Percentiles rank a stretch among this genome's conserved stretches.
These are phyloP conservation scores for Sus cebifrons DNA, from an alignment of 2,797 vertebrate genomes.

Conservation along the genomic window DNA sequence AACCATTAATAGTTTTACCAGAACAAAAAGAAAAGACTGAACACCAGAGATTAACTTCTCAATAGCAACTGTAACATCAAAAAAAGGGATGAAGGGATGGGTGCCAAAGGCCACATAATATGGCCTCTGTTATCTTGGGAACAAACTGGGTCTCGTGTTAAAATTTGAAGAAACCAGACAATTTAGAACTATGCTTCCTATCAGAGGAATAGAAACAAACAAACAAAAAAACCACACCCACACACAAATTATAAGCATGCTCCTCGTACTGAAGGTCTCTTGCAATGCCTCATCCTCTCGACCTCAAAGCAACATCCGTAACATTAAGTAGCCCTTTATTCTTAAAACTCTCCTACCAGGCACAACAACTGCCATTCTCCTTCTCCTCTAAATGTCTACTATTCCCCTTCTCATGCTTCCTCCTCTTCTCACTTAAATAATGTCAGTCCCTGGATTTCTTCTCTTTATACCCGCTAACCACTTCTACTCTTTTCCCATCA, in stretches of 20 bases:
- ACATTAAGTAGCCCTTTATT: background rate
- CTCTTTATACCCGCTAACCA: background rate
- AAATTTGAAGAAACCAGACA: background rate
- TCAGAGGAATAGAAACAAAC: background rate
- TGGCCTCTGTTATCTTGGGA: background rate
- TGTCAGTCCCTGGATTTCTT: background rate
- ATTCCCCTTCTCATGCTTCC: background rate
- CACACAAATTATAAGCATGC: background rate
- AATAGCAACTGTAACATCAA: background rate
- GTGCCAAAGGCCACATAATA: background rate
- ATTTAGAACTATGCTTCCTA: background rate
- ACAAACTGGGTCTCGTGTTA: background rate
- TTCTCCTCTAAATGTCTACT: background rate
- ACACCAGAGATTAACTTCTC: background rate
- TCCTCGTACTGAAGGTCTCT: background rate
- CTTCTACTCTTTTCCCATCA: background rate
- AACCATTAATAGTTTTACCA: background rate
- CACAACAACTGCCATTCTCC: background rate
- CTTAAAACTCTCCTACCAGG: background rate
- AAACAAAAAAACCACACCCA: background rate
- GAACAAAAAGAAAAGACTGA: background rate
- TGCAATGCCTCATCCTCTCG: background rate
- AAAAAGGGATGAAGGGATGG: background rate
- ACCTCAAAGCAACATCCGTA: background rate
- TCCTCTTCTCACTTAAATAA: background rate